Evolutionary conservation across 92 coral and sea anemone genomes (phyloP).

Genomic region (Palythoa grandis): DNA sequence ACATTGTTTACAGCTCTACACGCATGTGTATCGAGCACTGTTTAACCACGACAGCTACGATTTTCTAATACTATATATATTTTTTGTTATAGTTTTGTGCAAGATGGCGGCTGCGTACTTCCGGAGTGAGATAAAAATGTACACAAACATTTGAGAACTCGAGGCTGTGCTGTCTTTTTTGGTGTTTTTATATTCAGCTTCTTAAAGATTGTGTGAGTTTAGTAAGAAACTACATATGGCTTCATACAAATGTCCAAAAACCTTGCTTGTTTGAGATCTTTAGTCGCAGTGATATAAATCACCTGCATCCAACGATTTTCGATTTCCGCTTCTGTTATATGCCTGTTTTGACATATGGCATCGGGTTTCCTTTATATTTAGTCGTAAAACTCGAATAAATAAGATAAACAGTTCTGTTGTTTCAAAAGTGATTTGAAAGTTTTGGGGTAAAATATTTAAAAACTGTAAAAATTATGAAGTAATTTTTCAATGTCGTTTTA

Average conservation of each 20-base stretch:
- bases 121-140: conserved; percentile 60
- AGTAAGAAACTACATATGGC: not conserved
- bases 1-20: too few relatives aligned
- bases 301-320: conserved; percentile 33
- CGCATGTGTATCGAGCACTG: too few relatives aligned
- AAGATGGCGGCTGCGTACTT: conserved; percentile 73
- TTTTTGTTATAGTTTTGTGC: conserved; percentile 23
- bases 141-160: conserved; percentile 16
- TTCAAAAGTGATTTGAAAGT: not conserved
- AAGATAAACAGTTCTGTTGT: not conserved
- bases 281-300: not conserved
- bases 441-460: not conserved
- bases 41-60: too few relatives aligned
- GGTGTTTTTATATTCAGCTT: conserved; percentile 1
- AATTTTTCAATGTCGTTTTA: not conserved
- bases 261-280: not conserved
- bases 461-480: not conserved
- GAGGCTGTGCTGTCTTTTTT: conserved; percentile 9
- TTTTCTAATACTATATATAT: too few relatives aligned
- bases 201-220: not conserved
- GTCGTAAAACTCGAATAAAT: not conserved
- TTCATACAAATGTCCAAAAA: not conserved
- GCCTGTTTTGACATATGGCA: conserved; percentile 5
- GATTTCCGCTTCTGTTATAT: conserved; percentile 27
- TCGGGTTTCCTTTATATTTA: conserved; percentile 11